Base-by-base conservation (phyloP, 1,140 invertebrate species). In the Radopholus similis region DNA sequence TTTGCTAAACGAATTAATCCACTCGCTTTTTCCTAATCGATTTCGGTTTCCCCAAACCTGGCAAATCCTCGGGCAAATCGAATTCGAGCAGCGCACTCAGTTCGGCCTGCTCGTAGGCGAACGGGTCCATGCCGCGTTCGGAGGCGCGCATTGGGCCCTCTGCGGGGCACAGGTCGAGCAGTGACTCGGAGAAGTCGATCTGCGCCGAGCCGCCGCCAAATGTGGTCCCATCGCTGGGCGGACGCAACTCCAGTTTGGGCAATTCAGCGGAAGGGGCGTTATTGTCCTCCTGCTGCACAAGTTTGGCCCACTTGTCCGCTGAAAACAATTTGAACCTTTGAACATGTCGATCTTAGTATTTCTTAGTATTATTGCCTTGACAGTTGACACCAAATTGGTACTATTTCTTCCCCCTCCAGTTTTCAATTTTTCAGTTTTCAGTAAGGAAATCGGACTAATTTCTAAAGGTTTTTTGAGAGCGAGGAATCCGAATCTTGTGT, bases 11-110 rank as follows among this genome's bases (percentile, higher is more conserved):
- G n/a, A n/a, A n/a, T n/a, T n/a, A n/a, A n/a, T n/a, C n/a, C n/a
- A n/a, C n/a, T n/a, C n/a, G n/a, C n/a, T n/a, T n/a, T n/a, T n/a
- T n/a, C n/a, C n/a, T n/a, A n/a, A n/a, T n/a, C n/a, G 18, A 42
- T 9, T 47, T n/a, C 18, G 1, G 30, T 21, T 37, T 37, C 15
- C 11, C 23, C 30, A n/a, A 11, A 62, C 58, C 58, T 11, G 58
- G 58, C 38, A 62, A 62, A 47, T 62, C 58, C 58, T 47, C 58
- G 4, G 58, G 58, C 37, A 62, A 47, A 47, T 62, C 11, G 18
- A 62, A 62, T 35, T 62, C 58, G 32, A 28, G 11, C 49, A n/a
- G 15, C n/a, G 40, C 58, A 5, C n/a, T 28, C 58, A 62, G 28
- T 34, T 62, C 58, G 1, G n/a, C 18, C 37, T 6, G 4, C 38